Evolutionary conservation across 23 tunicate species (phyloP), one percentile per base, ranked within the genome.

Genomic region (Oikopleura vanhoeffeni): DNA sequence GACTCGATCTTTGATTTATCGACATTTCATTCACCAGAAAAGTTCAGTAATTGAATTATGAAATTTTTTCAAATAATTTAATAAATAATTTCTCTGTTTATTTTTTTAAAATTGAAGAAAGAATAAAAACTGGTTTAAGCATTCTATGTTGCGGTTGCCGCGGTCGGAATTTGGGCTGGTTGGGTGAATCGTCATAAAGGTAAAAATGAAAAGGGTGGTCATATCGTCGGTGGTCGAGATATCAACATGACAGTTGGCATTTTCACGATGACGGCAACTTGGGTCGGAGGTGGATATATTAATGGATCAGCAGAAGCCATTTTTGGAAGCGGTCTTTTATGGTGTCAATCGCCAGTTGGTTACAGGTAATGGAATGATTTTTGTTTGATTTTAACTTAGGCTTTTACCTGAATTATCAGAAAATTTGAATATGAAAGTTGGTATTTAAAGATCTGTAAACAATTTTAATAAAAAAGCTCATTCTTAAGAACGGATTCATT

Each of bases 221-320:
- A 89, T 60, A 90, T 95, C 91, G 96, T 95, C 4, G 99, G 88
- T 40, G 91, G 86, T 0, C 86, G 96, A 76, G 99, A 95, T 84
- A 90, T 95, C 41, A 91, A 91, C 40, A 84, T 90, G 34, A 84
- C 88, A 84, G 90, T 95, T 41, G 92, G 91, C 27, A 57, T 91
- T 57, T 95, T 95, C 64, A 95, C 99, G 30, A 95, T 95, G 99
- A 95, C 99, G 75, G 97, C 97, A 32, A 92, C 97, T 0, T 92
- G 97, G 97, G 97, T 92, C 33, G 92, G 97, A 0, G 97, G 97
- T 32, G 97, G 97, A n/a, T 92, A 89, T 42, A 92, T 92, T 39
- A 92, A 92, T 83, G 97, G 92, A 34, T 87, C 97, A 0, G 84
- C 97, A 0, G 97, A 91, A 85, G 64, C 57, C 0, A 88, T 91